phyloP scores from a whole-genome alignment of 2,888 invertebrate genomes.

The Autographa pulchrina region DNA sequence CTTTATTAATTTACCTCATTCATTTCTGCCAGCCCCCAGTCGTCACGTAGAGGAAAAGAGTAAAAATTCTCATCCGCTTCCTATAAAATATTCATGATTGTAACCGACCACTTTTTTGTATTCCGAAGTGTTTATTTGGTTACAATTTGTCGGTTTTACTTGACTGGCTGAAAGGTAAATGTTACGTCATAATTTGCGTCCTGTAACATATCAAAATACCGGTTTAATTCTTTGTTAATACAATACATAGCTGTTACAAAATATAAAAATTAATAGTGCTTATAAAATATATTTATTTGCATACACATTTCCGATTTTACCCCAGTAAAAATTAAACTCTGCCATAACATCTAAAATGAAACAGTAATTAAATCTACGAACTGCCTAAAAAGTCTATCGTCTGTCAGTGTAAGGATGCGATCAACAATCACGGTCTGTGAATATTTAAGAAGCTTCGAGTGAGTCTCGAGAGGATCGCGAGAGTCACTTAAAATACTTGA shows the following conservation, averaged over 20 bases:
- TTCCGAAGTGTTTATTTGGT: conserved; percentile 54
- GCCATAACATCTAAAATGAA: background rate
- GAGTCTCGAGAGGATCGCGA: conserved; percentile 79
- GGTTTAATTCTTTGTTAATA: no score
- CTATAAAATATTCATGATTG: conserved; percentile 83
- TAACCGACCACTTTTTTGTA: conserved; percentile 47
- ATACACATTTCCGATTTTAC: no score
- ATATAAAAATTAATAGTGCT: no score
- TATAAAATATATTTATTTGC: no score
- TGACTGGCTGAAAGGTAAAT: background rate
- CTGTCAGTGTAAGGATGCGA: conserved; percentile 73
- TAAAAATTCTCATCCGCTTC: conserved; percentile 69
- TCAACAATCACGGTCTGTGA: conserved; percentile 81
- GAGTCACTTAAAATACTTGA: conserved; percentile 84
- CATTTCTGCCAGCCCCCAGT: conserved; percentile 77
- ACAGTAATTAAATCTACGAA: background rate
- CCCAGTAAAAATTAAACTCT: no score
- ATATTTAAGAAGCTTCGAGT: conserved; percentile 82
- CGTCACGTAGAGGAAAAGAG: conserved; percentile 75
- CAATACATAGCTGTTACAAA: no score
- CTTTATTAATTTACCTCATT: conserved; percentile 89
- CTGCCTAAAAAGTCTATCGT: conserved; percentile 30
- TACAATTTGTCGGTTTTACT: conserved; percentile 40
- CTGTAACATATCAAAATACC: no score
- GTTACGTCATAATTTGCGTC: no score